Evolutionary conservation across 2,888 invertebrate genomes (phyloP), one percentile per base, ranked within the genome.

Genomic region (Kuschelorhynchus macadamiae): DNA sequence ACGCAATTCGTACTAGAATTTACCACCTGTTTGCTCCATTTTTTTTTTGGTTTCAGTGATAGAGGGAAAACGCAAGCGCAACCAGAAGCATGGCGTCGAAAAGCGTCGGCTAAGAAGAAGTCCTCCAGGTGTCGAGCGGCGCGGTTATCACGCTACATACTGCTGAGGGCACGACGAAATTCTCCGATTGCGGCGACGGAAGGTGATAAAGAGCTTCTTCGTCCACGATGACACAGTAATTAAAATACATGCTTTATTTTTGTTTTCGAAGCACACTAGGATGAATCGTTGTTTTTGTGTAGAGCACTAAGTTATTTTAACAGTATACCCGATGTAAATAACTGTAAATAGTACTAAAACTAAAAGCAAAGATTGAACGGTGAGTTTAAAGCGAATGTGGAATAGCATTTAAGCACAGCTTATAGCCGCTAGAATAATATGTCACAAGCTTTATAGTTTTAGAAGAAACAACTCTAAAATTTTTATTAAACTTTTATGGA

Each of bases 181-280:
- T 39, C 32, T 32, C 55, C 46, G 61, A 55, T 60, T n/a, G 16
- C 61, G 67, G 33, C 62, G 70, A 70, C 70, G 71, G 70, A 70
- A 73, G 73, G 73, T 69, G 67, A 72, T 69, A 71, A 65, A 50
- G 56, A 52, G 46, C 36, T 52, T 60, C 57, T 62, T 57, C 61
- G 70, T 41, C 63, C 74, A 73, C 63, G 71, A 76, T 76, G 76
- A 76, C 76, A 71, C 75, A 76, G 76, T 76, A 76, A 76, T 75
- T 76, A 76, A 69, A 60, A 50, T 32, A 67, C 21, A 52, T 21
- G 62, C 62, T 63, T 63, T 32, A 18, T 44, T 63, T 47, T 63
- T 55, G 12, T 50, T 60, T 42, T 55, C 33, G 30, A 18, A 56
- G 56, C 56, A 56, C 56, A 41, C 44, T 32, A 56, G 11, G 18